Evolutionary conservation across 2,113 vertebrate genomes (phyloP), one percentile per base, ranked within the genome.

Genomic region (Ptilonorhynchus violaceus): DNA sequence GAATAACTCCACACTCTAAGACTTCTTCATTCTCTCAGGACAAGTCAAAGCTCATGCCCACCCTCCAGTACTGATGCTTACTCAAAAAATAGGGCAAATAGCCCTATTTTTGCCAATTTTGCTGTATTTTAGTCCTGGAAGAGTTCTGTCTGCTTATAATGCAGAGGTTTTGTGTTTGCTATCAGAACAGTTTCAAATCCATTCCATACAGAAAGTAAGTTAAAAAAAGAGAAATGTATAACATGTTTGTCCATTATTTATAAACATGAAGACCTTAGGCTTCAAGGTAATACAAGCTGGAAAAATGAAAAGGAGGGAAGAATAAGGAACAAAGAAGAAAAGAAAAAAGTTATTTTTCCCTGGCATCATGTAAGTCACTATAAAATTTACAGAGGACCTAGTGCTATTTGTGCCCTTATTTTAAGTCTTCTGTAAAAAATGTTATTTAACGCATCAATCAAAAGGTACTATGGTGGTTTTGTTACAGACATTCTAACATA

Each of bases 1-100:
- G 15, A 53, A 22, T 24, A 46, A 55, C 28, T 1, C 1, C 11
- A 17, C 3, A 46, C 10, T 64, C 14, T 18, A 31, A 1, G 1
- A 15, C 6, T 21, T n/a, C 19, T 68, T 53, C 15, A 33, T 49
- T 77, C 5, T 63, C 41, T 68, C 33, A 31, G 21, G 21, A 39
- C 5, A 77, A n/a, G 13, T 41, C 35, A 47, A 63, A 85, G 22
- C 5, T 55, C 9, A 30, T 37, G 16, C 2, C 24, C 31, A 73
- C 10, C 24, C 58, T 21, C 11, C 69, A 74, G 6, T 41, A 44
- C 13, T 30, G 44, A 52, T 8, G 44, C 28, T 33, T 41, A 35
- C 11, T 50, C 44, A 14, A 39, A 68, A 53, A 23, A 22, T 50
- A 25, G 8, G 15, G 2, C 1, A 82, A 78, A 44, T 9, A 64